Percentiles rank a stretch among this genome's conserved stretches.
Evolutionary conservation across 2,113 vertebrate species (phyloP).

Genomic region (Corydoras maculifer): DNA sequence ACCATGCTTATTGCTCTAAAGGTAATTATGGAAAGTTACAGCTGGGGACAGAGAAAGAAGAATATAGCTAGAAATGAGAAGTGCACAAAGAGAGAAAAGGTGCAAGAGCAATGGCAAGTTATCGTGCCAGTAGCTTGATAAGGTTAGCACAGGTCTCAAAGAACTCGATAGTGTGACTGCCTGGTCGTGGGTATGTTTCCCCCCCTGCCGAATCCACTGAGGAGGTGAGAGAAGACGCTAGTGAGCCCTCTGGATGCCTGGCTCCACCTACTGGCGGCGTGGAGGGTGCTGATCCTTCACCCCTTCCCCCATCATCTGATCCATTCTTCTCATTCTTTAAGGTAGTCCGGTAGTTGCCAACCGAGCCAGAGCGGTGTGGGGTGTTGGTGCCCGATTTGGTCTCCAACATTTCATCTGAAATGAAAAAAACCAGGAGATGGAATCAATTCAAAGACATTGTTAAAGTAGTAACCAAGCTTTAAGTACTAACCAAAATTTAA

Average conservation of each 20-base stretch:
- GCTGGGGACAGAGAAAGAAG: not conserved
- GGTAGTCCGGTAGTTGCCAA: constrained; percentile 79
- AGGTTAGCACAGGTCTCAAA: constrained; percentile 99
- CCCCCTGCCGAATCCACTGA: constrained; percentile 81
- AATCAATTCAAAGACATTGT: not conserved
- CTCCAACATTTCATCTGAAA: constrained; percentile 85
- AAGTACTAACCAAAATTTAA: too few species aligned
- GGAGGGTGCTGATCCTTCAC: constrained; percentile 58
- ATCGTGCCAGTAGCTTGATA: constrained; percentile 98
- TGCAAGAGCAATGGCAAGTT: constrained; percentile 56
- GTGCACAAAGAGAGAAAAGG: constrained; percentile 19
- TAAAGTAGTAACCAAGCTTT: too few species aligned
- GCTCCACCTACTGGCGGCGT: constrained; percentile 47
- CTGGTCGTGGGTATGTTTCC: constrained; percentile 76
- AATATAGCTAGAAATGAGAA: constrained; percentile 24
- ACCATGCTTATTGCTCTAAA: constrained; percentile 95
- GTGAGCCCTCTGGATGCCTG: constrained; percentile 76
- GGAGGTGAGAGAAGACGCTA: constrained; percentile 85
- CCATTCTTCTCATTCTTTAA: constrained; percentile 72
- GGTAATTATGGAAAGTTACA: constrained; percentile 55
- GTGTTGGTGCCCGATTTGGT: constrained; percentile 86
- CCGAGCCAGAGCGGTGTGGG: constrained; percentile 85
- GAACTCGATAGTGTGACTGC: constrained; percentile 97
- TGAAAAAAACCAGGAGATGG: not conserved
- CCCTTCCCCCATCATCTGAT: constrained; percentile 56